These are phyloP conservation scores for Mionectes macconnelli DNA, from an alignment of 2,113 vertebrate species.

Conservation along the genomic window DNA sequence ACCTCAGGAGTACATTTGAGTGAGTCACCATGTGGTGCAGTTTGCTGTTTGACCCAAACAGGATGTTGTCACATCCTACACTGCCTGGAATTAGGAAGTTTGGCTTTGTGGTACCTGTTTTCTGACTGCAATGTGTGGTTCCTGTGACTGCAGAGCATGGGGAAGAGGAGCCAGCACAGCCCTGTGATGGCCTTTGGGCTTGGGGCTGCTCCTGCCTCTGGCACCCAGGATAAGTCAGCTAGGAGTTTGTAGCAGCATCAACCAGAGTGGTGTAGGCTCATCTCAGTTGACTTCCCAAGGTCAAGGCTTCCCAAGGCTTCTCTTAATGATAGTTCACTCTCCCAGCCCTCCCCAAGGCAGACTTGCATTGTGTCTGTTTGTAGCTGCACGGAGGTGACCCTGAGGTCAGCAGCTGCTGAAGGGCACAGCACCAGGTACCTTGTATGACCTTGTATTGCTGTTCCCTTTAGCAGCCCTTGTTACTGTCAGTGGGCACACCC, in stretches of 20 bases:
- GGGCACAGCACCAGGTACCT: background rate
- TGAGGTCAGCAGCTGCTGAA: background rate
- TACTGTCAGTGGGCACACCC: background rate
- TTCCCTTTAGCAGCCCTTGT: background rate
- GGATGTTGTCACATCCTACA: background rate
- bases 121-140: background rate
- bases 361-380: background rate
- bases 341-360: background rate
- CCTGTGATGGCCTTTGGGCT: fast-evolving
- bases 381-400: background rate
- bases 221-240: background rate
- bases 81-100: background rate
- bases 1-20: background rate
- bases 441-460: background rate
- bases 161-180: background rate
- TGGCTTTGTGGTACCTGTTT: background rate
- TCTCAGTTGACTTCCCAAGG: background rate
- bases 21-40: background rate
- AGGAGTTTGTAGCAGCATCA: background rate
- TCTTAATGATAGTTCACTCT: background rate
- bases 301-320: background rate
- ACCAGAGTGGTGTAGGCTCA: background rate
- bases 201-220: background rate
- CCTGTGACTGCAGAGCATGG: background rate
- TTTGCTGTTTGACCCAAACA: background rate